Conservation (phyloP, 2,113 vertebrate genomes). For the Cairina moschata region DNA sequence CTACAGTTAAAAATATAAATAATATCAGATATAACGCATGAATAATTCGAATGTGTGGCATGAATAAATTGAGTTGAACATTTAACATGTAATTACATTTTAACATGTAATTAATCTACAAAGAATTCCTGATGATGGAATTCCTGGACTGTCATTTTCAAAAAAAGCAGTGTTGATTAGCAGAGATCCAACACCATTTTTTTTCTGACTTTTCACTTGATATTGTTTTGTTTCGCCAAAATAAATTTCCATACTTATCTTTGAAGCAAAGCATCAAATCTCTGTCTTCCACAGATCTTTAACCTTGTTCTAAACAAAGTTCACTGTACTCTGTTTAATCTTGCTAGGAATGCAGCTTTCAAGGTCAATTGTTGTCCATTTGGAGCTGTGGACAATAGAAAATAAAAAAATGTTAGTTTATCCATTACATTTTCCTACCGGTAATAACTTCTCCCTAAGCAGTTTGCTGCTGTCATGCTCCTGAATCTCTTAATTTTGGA, state of each 20-base stretch:
- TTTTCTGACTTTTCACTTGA: background rate
- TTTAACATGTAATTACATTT: background rate
- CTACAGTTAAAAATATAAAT: background rate
- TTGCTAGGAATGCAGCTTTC: background rate
- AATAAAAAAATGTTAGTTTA: background rate
- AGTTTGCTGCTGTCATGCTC: background rate
- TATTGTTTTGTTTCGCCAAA: slow-evolving; percentile 20
- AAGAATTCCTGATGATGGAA: background rate
- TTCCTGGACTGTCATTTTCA: background rate
- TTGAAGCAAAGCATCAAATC: slow-evolving; percentile 15
- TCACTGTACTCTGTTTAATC: background rate
- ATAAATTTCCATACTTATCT: background rate
- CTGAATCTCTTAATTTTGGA: background rate
- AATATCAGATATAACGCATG: background rate
- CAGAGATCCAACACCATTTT: background rate
- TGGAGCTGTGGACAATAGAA: background rate
- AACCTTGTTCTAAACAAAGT: slow-evolving; percentile 31
- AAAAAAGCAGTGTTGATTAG: background rate
- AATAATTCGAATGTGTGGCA: background rate
- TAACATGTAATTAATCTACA: background rate
- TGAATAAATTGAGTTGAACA: background rate
- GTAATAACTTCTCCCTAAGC: background rate
- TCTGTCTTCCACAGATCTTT: slow-evolving; percentile 22
- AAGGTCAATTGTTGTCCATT: background rate
- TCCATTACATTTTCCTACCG: background rate